Evolutionary conservation across 1,140 invertebrate species (phyloP), one percentile per base, ranked within the genome.

Genomic region (Lepidotrigona ventralis): DNA sequence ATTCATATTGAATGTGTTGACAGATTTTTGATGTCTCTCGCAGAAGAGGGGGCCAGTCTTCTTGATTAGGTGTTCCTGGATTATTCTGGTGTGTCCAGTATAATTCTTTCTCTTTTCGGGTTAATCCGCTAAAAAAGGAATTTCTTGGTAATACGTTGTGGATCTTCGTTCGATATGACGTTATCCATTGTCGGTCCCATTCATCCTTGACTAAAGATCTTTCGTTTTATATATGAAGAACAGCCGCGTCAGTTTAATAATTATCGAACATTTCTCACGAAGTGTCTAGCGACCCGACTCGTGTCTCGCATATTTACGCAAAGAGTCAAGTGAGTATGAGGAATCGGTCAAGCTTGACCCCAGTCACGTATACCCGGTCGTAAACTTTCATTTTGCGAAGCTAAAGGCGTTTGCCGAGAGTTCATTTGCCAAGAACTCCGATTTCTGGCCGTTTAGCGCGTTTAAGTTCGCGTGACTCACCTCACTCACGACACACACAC

Each of bases 291-390:
- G 39, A 46, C 39, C 39, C 39, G 39, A 54, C 19, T 0, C 0
- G 21, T 15, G 23, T 15, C 21, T n/a, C 46, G 39, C n/a, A 46
- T 46, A n/a, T 19, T 70, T 46, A 23, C n/a, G 21, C 46, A 71
- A 69, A 23, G 21, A 46, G 33, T 39, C n/a, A 26, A 71, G 39
- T 8, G 39, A 46, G 69, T 53, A 26, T 71, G 69, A 71, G 46
- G 46, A 71, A 51, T 53, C 23, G 39, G n/a, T 17, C 46, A 51
- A n/a, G 23, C 19, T 21, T 60, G 33, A 39, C 73, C 33, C 39
- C 54, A 60, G 73, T 75, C 73, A 75, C 73, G 73, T 75, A 75
- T 23, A 46, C 12, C 1, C 33, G 21, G 46, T 54, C 21, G n/a
- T 60, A 75, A 58, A 60, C 73, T 23, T 17, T 21, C 29, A 33